Evolutionary conservation across 2,113 vertebrate species (phyloP), one percentile per base, ranked within the genome.

Genomic region (Phainopepla nitens): DNA sequence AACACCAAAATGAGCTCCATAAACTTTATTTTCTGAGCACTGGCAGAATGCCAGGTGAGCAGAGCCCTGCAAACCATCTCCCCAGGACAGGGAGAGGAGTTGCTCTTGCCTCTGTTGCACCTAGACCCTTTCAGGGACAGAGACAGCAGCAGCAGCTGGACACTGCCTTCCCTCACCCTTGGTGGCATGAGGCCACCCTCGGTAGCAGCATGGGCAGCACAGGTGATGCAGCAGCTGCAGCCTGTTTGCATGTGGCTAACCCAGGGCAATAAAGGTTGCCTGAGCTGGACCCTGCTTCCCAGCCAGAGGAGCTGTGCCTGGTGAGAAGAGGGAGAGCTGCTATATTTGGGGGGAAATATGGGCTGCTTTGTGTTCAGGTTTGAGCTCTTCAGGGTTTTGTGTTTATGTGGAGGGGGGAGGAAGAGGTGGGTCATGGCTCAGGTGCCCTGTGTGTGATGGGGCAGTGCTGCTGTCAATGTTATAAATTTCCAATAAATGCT

Each of bases 201-300:
- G 24, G 24, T 14, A 75, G 73, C 69, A 79, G 73, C 6, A 11
- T 1, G 4, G 56, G 39, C 70, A 53, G 60, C 15, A 16, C 11
- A 3, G 66, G 21, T 3, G 75, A 9, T 28, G 57, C 75, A 54
- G 72, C 65, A 84, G 44, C 44, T 72, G 68, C 70, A 82, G 28
- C 18, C 18, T 7, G 6, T 47, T 45, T 27, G 4, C 51, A 4
- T 9, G 31, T 11, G 22, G 27, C 33, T 13, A 27, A 28, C 10
- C 27, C 58, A 8, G 65, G 56, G 19, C 35, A 16, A 25, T 14
- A 75, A 61, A 65, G 10, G 42, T 73, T 89, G 42, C n/a, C 42
- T 1, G 9, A 17, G 42, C 11, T 2, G 12, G 4, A 0, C 7
- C 0, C 1, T 14, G 0, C 18, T 27, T 3, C 7, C 2, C 1